These are phyloP conservation scores for Hippocampus kuda DNA, from an alignment of 2,797 vertebrate genomes.

Conservation along the genomic window DNA sequence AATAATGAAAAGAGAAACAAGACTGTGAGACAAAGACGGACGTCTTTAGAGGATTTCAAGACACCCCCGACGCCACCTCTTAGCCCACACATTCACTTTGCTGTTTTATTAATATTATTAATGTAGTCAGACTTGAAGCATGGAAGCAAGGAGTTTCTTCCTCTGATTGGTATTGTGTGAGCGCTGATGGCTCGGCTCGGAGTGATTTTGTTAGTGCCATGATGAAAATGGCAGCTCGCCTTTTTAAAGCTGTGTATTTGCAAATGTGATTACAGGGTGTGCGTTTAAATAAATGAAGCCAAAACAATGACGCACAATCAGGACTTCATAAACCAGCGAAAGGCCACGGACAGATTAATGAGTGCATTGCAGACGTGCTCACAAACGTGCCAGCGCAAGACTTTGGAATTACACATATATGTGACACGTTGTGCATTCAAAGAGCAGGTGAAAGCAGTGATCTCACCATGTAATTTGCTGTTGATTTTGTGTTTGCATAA, in stretches of 20 bases:
- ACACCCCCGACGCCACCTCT: slow-evolving; percentile 43
- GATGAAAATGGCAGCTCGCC: slow-evolving; percentile 70
- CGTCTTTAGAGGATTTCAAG: slow-evolving; percentile 63
- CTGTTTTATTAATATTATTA: slow-evolving; percentile 69
- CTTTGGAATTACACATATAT: slow-evolving; percentile 63
- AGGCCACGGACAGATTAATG: slow-evolving; percentile 71
- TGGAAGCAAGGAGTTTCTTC: slow-evolving; percentile 32
- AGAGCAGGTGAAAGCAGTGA: slow-evolving; percentile 50
- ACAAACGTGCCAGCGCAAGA: slow-evolving; percentile 23
- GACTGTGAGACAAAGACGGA: slow-evolving; percentile 61
- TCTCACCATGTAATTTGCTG: slow-evolving; percentile 60
- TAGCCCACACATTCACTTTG: slow-evolving; percentile 56
- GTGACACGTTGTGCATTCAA: slow-evolving; percentile 62
- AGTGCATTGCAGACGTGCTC: slow-evolving; percentile 49
- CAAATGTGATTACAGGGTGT: slow-evolving; percentile 69
- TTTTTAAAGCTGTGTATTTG: slow-evolving; percentile 66
- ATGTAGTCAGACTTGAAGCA: slow-evolving; percentile 59
- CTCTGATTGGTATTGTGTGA: slow-evolving; percentile 73
- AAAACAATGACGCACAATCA: slow-evolving; percentile 73
- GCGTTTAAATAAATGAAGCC: slow-evolving; percentile 71
- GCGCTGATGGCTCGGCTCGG: slow-evolving; percentile 64
- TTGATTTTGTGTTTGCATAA: slow-evolving; percentile 57
- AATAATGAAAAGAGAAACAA: slow-evolving; percentile 66
- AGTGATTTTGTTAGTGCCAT: slow-evolving; percentile 61
- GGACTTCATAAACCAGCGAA: slow-evolving; percentile 67